These are phyloP conservation scores for Phocides pigmalion DNA, from an alignment of 1,140 invertebrate genomes.

Conservation along the genomic window DNA sequence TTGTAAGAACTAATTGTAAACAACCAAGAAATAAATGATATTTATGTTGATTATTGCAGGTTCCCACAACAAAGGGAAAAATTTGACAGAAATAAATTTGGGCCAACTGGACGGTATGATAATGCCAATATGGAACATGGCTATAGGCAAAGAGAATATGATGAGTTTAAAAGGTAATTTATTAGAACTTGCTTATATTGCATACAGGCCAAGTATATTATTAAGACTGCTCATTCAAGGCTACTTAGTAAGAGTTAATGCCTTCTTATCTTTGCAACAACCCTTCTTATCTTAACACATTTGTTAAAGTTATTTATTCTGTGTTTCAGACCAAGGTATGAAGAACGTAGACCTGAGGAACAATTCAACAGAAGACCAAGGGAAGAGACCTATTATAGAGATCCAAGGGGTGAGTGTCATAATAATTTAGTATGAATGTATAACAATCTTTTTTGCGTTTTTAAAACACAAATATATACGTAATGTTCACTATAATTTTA, in stretches of 20 bases:
- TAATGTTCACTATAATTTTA: slow-evolving; percentile 39
- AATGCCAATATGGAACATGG: slow-evolving; percentile 49
- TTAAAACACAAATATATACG: no score
- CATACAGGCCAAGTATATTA: no score
- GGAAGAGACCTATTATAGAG: slow-evolving; percentile 58
- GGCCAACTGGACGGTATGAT: slow-evolving; percentile 51
- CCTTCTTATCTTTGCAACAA: no score
- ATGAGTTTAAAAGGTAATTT: slow-evolving; percentile 64
- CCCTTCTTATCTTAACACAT: no score
- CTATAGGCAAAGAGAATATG: slow-evolving; percentile 58
- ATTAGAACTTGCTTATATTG: no score
- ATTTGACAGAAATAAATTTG: slow-evolving; percentile 61
- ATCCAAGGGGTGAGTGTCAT: slow-evolving; percentile 53
- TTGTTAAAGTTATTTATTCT: no score
- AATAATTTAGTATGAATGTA: background rate
- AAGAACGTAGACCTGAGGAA: slow-evolving; percentile 56
- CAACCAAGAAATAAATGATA: no score
- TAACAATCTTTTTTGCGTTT: background rate
- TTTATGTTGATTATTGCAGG: slow-evolving; percentile 46
- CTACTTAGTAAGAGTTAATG: no score
- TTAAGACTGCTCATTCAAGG: no score
- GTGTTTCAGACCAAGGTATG: slow-evolving; percentile 50
- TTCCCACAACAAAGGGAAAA: slow-evolving; percentile 55
- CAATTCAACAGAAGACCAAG: slow-evolving; percentile 54
- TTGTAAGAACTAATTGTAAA: no score